Conservation (phyloP, 2,888 invertebrate species). For the Philereme vetulata region DNA sequence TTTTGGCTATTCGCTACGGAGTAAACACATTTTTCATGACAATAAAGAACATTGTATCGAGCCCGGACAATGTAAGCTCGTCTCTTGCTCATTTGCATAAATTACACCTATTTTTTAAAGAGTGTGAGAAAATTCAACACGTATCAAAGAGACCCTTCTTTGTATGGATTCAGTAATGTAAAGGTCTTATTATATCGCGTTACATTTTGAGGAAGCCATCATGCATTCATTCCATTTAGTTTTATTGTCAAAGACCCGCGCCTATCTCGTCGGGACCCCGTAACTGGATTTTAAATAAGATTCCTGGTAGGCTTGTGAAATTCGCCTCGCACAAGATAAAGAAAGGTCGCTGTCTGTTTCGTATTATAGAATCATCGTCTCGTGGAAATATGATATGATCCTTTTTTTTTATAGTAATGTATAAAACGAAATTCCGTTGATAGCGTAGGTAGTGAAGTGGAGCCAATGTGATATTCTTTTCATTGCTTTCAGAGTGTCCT, state of each 20-base stretch:
- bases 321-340: slow-evolving; percentile 79
- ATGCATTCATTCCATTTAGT: slow-evolving; percentile 83
- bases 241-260: slow-evolving; percentile 81
- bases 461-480: slow-evolving; percentile 65
- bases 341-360: slow-evolving; percentile 78
- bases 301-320: slow-evolving; percentile 75
- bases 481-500: slow-evolving; percentile 66
- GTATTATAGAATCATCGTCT: slow-evolving; percentile 71
- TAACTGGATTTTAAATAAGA: slow-evolving; percentile 84
- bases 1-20: slow-evolving; percentile 30
- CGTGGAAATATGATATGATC: slow-evolving; percentile 70
- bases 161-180: slow-evolving; percentile 63
- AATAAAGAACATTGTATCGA: slow-evolving; percentile 46
- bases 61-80: slow-evolving; percentile 39
- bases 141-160: slow-evolving; percentile 67
- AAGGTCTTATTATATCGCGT: slow-evolving; percentile 72
- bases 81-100: slow-evolving; percentile 46
- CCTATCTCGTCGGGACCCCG: slow-evolving; percentile 75
- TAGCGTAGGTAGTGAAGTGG: slow-evolving; percentile 54
- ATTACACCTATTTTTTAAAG: slow-evolving; percentile 57
- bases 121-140: slow-evolving; percentile 56
- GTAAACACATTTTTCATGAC: slow-evolving; percentile 36
- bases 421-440: slow-evolving; percentile 57
- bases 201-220: slow-evolving; percentile 74
- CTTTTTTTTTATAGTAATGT: slow-evolving; percentile 64